Evolutionary conservation across 2,797 vertebrate genomes (phyloP).

Genomic region (Mus minutoides): DNA sequence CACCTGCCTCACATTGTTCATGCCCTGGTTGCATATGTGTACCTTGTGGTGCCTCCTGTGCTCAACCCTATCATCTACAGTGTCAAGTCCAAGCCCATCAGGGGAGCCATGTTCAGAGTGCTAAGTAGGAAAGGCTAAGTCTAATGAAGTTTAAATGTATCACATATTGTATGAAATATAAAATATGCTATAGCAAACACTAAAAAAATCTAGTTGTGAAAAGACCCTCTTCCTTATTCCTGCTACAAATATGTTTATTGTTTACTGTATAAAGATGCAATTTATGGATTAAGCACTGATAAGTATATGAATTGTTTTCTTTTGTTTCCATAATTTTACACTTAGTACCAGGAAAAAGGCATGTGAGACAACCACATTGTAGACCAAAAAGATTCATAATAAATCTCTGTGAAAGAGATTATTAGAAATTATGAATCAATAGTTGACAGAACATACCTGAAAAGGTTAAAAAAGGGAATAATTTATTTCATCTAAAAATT

Average conservation of each 20-base stretch:
- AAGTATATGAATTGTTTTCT: background rate
- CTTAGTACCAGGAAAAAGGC: background rate
- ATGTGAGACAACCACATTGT: background rate
- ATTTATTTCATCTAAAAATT: slow-evolving; percentile 8
- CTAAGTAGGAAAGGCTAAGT: background rate
- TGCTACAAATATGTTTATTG: background rate
- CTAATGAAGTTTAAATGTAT: background rate
- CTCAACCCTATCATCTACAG: slow-evolving; percentile 77
- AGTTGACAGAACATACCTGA: background rate
- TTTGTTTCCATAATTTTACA: background rate
- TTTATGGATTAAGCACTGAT: background rate
- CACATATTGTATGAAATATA: background rate
- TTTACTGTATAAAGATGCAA: background rate
- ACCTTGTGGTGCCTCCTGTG: slow-evolving; percentile 64
- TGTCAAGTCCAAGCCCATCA: slow-evolving; percentile 71
- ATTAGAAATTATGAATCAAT: background rate
- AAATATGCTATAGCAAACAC: background rate
- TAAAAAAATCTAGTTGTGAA: background rate
- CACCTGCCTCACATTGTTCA: slow-evolving; percentile 31
- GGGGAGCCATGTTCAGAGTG: slow-evolving; percentile 49
- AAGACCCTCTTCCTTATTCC: background rate
- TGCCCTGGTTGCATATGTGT: slow-evolving; percentile 54
- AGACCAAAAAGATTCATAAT: background rate
- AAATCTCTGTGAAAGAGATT: background rate
- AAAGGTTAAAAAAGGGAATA: background rate